Percentiles rank a stretch among this genome's conserved stretches.
Conservation (phyloP, 2,113 vertebrate species). For the Centropus bengalensis region DNA sequence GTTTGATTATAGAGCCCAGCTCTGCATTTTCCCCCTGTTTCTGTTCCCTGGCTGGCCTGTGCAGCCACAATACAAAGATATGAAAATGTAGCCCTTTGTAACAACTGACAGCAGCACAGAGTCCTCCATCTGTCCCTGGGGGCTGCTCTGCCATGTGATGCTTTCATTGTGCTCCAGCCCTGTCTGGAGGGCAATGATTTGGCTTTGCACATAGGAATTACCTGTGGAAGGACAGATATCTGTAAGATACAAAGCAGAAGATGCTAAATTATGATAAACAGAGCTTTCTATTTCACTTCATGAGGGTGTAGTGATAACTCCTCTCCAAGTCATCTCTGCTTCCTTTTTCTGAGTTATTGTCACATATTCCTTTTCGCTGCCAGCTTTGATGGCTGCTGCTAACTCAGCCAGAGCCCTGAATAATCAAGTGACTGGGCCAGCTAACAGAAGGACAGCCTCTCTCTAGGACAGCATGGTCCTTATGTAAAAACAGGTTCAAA, state of each 20-base stretch:
- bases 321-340: not conserved
- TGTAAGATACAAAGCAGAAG: not conserved
- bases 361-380: not conserved
- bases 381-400: not conserved
- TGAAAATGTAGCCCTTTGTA: not conserved
- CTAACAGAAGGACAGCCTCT: conserved; percentile 20
- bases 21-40: not conserved
- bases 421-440: conserved; percentile 20
- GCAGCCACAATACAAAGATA: not conserved
- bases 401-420: not conserved
- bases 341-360: conserved; percentile 20
- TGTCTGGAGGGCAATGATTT: not conserved
- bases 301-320: not conserved
- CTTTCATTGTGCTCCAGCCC: not conserved
- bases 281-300: not conserved
- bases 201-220: not conserved
- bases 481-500: not conserved
- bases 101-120: not conserved
- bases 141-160: not conserved
- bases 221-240: not conserved
- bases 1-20: not conserved
- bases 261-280: not conserved
- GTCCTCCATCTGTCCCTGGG: not conserved
- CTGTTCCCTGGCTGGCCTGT: not conserved
- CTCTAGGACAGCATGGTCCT: not conserved